These are phyloP conservation scores for Tipula vernalis DNA, from an alignment of 2,888 invertebrate genomes.

Conservation along the genomic window DNA sequence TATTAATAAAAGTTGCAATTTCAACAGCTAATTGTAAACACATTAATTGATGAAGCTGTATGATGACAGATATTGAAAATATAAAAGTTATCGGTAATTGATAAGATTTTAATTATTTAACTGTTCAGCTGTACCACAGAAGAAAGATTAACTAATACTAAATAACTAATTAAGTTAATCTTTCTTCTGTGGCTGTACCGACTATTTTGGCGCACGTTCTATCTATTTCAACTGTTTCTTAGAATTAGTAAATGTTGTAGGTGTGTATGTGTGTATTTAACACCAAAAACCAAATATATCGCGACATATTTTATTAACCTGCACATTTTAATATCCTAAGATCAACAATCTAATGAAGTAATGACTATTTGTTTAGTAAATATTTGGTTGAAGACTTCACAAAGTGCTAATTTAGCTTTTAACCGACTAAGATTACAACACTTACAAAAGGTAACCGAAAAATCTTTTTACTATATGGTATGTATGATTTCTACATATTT, in stretches of 20 bases:
- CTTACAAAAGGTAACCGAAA: neutral
- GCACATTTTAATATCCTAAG: neutral
- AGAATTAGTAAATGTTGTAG: neutral
- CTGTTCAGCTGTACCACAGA: too few species aligned
- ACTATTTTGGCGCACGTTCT: neutral
- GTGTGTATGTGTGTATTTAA: neutral
- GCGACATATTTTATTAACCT: neutral
- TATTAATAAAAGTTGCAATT: too few species aligned
- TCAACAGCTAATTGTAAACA: too few species aligned
- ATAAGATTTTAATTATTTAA: too few species aligned
- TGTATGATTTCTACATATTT: neutral
- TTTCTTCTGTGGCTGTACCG: neutral
- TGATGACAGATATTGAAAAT: too few species aligned
- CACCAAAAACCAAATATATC: neutral
- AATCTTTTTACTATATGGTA: neutral
- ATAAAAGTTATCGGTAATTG: too few species aligned
- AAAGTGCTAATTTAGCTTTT: neutral
- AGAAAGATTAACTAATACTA: too few species aligned
- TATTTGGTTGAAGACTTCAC: neutral
- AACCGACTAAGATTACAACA: neutral
- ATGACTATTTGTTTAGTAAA: neutral
- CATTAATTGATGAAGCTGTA: too few species aligned
- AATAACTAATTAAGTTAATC: too few species aligned
- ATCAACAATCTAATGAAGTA: neutral
- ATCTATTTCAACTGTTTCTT: neutral